Evolutionary conservation across 2,888 invertebrate genomes (phyloP).

Genomic region (Lycia hirtaria): DNA sequence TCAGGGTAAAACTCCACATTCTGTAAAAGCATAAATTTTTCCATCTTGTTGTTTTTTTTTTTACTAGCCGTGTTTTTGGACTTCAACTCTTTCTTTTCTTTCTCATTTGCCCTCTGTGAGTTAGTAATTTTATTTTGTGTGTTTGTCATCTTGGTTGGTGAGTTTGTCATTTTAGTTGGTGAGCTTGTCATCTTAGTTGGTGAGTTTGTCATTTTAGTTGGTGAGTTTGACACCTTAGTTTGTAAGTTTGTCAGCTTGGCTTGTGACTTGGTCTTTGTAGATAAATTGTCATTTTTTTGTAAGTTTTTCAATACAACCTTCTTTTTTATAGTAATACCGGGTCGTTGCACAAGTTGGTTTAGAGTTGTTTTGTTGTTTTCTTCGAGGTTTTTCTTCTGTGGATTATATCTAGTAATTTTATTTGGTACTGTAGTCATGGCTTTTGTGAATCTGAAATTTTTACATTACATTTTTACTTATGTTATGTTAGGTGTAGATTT

Average conservation of each 20-base stretch:
- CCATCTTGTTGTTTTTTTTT: constrained; percentile 35
- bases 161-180: background rate
- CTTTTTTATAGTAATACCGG: constrained; percentile 9
- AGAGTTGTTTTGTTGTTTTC: background rate
- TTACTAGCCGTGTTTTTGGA: background rate
- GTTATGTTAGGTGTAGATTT: background rate
- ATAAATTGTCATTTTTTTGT: background rate
- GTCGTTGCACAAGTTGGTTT: background rate
- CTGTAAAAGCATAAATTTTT: constrained; percentile 21
- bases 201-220: too few relatives aligned
- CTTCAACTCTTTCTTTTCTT: background rate
- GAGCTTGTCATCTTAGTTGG: background rate
- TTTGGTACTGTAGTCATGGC: background rate
- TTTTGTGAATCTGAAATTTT: background rate
- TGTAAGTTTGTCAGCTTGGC: background rate
- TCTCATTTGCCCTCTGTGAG: too few relatives aligned
- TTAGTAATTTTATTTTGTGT: background rate
- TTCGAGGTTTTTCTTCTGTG: background rate
- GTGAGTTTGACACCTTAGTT: background rate
- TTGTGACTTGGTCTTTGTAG: too few relatives aligned
- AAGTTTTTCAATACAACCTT: background rate
- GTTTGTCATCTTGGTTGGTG: background rate
- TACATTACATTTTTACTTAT: background rate
- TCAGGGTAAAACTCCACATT: constrained; percentile 61
- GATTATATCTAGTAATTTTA: background rate